Evolutionary conservation across 2,888 invertebrate species (phyloP).

Genomic region (Macaria notata): DNA sequence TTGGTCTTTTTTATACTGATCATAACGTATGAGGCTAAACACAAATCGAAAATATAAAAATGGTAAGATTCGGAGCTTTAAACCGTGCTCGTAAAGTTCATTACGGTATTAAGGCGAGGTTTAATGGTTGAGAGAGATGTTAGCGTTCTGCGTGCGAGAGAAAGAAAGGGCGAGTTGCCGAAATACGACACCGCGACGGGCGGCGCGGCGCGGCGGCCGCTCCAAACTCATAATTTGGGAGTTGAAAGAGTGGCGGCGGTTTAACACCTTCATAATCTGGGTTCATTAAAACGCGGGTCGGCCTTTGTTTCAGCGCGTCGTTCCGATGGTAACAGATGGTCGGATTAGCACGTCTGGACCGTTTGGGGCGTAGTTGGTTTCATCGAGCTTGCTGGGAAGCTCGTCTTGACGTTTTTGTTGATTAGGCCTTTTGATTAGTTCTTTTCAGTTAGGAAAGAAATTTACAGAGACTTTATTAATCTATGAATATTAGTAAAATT

Average conservation of each 20-base stretch:
- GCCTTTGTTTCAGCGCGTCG: constrained; percentile 80
- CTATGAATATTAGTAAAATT: no score
- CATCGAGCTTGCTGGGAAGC: constrained; percentile 36
- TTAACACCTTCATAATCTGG: constrained; percentile 82
- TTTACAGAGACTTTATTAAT: neutral
- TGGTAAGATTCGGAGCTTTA: constrained; percentile 49
- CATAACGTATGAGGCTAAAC: constrained; percentile 76
- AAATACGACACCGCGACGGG: constrained; percentile 70
- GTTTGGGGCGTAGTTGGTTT: constrained; percentile 53
- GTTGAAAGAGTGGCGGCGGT: constrained; percentile 77
- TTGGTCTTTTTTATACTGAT: constrained; percentile 72
- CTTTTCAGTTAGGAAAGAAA: neutral
- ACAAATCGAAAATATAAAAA: constrained; percentile 56
- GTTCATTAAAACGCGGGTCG: constrained; percentile 77
- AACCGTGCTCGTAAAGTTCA: constrained; percentile 57
- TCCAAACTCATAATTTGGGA: constrained; percentile 78
- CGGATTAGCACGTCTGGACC: constrained; percentile 70
- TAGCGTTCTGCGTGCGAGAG: constrained; percentile 59
- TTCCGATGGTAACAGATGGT: constrained; percentile 76
- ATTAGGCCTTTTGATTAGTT: constrained; percentile 10
- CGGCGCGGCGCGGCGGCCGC: constrained; percentile 47
- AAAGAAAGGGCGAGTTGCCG: constrained; percentile 60
- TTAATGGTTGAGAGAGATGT: constrained; percentile 66
- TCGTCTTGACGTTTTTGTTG: constrained; percentile 29
- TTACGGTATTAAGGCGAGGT: constrained; percentile 54